Evolutionary conservation across 2,113 vertebrate species (phyloP).

Genomic region (Noturus placidus): DNA sequence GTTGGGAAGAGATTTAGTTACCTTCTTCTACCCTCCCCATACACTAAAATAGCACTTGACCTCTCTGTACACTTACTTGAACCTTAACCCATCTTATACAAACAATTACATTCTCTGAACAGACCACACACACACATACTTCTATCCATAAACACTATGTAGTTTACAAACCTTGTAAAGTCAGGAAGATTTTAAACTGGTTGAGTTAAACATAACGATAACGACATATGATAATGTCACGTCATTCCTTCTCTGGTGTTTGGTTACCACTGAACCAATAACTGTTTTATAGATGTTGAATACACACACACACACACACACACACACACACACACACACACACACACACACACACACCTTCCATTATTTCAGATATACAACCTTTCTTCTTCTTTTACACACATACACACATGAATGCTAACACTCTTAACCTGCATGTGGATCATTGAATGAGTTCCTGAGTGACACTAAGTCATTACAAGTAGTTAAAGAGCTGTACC

Average conservation of each 20-base stretch:
- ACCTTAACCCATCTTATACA: conserved; percentile 14
- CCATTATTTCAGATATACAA: neutral
- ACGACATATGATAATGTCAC: neutral
- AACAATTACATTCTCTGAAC: conserved; percentile 10
- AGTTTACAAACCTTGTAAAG: conserved; percentile 3
- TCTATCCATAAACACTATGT: conserved; percentile 17
- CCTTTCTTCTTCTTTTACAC: neutral
- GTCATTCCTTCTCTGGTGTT: neutral
- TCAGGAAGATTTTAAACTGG: neutral
- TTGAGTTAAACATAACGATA: neutral
- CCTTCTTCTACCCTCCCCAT: conserved; percentile 6
- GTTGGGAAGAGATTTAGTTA: conserved; percentile 33
- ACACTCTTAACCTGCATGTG: neutral
- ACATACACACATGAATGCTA: neutral
- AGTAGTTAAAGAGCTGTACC: conserved; percentile 28
- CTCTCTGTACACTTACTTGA: conserved; percentile 21
- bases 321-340: neutral
- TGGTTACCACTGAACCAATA: neutral
- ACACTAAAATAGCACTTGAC: conserved; percentile 44
- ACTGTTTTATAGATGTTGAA: neutral
- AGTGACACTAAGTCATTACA: conserved; percentile 37
- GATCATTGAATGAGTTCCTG: conserved; percentile 25
- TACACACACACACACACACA: neutral
- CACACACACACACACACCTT: neutral
- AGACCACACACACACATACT: conserved; percentile 11